Conservation (phyloP, 2,888 invertebrate genomes). For the Tricholauxania praeusta region DNA sequence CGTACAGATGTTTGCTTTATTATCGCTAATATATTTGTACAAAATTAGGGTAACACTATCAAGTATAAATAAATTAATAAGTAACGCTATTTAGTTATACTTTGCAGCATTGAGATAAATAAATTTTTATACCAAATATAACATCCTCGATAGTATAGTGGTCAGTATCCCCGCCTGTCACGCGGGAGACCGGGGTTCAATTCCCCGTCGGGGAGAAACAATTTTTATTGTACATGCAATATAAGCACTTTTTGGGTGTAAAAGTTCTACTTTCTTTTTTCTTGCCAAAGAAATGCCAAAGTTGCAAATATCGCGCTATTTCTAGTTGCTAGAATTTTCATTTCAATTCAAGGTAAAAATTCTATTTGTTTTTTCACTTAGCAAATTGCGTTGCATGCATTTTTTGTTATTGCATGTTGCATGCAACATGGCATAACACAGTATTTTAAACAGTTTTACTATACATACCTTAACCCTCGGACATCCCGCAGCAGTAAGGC, state of each 20-base stretch:
- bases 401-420: conserved; percentile 21
- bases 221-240: no score
- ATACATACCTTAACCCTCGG: not conserved
- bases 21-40: no score
- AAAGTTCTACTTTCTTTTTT: no score
- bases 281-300: no score
- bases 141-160: conserved; percentile 64
- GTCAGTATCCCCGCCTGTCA: conserved; percentile 65
- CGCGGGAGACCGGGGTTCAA: conserved; percentile 65
- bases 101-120: no score
- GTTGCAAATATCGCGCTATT: not conserved
- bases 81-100: no score
- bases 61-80: no score
- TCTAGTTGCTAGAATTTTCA: not conserved
- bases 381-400: conserved; percentile 6
- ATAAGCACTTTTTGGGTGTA: no score
- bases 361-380: conserved; percentile 18
- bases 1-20: no score
- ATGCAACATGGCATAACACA: conserved; percentile 33
- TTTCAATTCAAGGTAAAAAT: conserved; percentile 27
- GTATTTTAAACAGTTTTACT: conserved; percentile 6
- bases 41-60: no score
- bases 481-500: not conserved
- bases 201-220: conserved; percentile 61
- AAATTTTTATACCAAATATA: not conserved